Conservation (phyloP, 2,888 invertebrate species). For the Rhamnusium bicolor region DNA sequence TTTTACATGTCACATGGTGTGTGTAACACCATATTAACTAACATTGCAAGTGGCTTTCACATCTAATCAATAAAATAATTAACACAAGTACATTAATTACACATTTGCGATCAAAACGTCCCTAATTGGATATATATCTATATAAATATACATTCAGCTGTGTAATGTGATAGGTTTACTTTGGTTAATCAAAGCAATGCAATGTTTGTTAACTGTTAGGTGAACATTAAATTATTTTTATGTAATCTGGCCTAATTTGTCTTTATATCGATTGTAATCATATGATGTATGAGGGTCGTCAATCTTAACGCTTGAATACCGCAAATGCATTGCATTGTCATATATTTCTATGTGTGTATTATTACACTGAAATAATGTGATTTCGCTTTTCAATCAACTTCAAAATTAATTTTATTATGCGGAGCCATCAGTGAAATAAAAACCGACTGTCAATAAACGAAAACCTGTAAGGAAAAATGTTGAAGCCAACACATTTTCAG, state of each 20-base stretch:
- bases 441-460: too few relatives aligned
- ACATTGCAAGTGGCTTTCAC: not conserved
- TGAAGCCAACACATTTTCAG: too few relatives aligned
- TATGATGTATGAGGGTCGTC: not conserved
- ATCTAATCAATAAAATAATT: constrained; percentile 24
- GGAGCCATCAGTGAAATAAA: too few relatives aligned
- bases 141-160: not conserved
- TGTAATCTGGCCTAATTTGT: not conserved
- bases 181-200: not conserved
- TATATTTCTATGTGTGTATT: too few relatives aligned
- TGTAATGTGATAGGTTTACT: not conserved
- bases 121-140: not conserved
- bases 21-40: not conserved
- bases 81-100: not conserved
- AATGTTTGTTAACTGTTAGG: not conserved
- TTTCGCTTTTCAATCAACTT: too few relatives aligned
- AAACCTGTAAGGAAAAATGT: too few relatives aligned
- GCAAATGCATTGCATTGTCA: too few relatives aligned
- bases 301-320: not conserved
- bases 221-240: not conserved
- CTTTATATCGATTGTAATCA: not conserved
- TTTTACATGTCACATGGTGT: too few relatives aligned
- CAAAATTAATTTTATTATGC: too few relatives aligned
- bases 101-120: constrained; percentile 15
- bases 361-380: too few relatives aligned